Percentiles rank a stretch among this genome's conserved stretches.
These are phyloP conservation scores for Hoplodrina blanda DNA, from an alignment of 2,888 invertebrate genomes.

Conservation along the genomic window DNA sequence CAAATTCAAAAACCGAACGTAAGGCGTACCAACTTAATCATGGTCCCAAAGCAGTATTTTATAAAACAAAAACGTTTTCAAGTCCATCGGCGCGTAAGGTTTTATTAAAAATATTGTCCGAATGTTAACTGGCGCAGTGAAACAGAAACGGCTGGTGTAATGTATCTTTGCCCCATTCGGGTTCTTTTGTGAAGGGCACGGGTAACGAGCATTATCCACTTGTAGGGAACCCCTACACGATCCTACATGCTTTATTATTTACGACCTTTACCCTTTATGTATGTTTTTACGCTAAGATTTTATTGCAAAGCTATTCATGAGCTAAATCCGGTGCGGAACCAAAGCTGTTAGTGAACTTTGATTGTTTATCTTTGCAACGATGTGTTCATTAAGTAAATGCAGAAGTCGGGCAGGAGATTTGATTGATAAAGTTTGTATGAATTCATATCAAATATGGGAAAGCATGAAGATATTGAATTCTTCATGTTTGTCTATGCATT, in stretches of 20 bases:
- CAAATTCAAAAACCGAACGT: slow-evolving; percentile 39
- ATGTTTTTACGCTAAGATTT: slow-evolving; percentile 90
- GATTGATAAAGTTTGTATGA: slow-evolving; percentile 14
- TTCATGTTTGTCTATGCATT: not conserved
- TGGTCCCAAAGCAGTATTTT: slow-evolving; percentile 66
- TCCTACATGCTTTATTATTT: slow-evolving; percentile 89
- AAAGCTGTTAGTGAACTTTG: slow-evolving; percentile 65
- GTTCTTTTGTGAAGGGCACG: slow-evolving; percentile 85
- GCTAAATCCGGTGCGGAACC: slow-evolving; percentile 80
- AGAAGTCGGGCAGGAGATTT: not conserved
- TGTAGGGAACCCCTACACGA: slow-evolving; percentile 77
- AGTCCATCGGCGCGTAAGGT: slow-evolving; percentile 70
- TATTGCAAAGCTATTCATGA: slow-evolving; percentile 88
- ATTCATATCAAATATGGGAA: not conserved
- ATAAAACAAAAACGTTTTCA: slow-evolving; percentile 64
- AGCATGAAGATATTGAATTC: not conserved
- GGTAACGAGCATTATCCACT: slow-evolving; percentile 88
- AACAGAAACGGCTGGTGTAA: slow-evolving; percentile 84
- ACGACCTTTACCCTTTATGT: slow-evolving; percentile 87
- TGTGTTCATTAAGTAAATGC: slow-evolving; percentile 38
- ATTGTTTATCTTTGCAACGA: slow-evolving; percentile 47
- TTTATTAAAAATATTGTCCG: slow-evolving; percentile 80
- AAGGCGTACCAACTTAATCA: slow-evolving; percentile 54
- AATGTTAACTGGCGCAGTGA: slow-evolving; percentile 76
- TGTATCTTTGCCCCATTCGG: slow-evolving; percentile 86